Evolutionary conservation across 2,113 vertebrate genomes (phyloP), one percentile per base, ranked within the genome.

Genomic region (Brienomyrus longianalis): DNA sequence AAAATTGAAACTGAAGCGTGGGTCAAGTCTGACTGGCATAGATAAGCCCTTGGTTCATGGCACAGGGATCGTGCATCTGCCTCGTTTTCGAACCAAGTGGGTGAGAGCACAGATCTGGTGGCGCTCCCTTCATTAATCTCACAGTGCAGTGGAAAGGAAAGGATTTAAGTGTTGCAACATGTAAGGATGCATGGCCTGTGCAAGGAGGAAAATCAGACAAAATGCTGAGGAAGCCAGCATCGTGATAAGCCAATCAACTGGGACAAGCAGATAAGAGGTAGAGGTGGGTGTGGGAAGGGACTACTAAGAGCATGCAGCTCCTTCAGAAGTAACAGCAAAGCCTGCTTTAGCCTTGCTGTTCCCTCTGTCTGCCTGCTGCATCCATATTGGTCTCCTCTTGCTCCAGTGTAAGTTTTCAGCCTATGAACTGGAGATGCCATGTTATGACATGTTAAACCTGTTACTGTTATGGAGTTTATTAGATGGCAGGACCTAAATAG

Each of bases 51-150:
- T 90, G 89, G 80, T 83, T 88, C 21, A 80, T 90, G 85, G 66
- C 52, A 77, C 43, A 23, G 86, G 66, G 86, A 87, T 88, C 52
- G 50, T 88, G 70, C 59, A 50, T 90, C 86, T 59, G 86, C 77
- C 87, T 88, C n/a, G 23, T 70, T 90, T 90, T 62, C 56, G 86
- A 90, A 83, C 48, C 59, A 83, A 83, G n/a, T 11, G 52, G 52
- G 70, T 59, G 70, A 88, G 47, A 80, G 66, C 85, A 77, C 43
- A 74, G 84, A 83, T 47, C 70, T 90, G 66, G 59, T 21, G 35
- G 2, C 39, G 7, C 31, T 23, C 9, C 89, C 5, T n/a, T 87
- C 89, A 90, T 90, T 90, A 90, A 87, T 90, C 89, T 90, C 52
- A 84, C 17, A 52, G 59, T 54, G 62, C 83, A 70, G 66, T 21